Evolutionary conservation across 1,140 invertebrate species (phyloP).

Genomic region (Hycleus cichorii): DNA sequence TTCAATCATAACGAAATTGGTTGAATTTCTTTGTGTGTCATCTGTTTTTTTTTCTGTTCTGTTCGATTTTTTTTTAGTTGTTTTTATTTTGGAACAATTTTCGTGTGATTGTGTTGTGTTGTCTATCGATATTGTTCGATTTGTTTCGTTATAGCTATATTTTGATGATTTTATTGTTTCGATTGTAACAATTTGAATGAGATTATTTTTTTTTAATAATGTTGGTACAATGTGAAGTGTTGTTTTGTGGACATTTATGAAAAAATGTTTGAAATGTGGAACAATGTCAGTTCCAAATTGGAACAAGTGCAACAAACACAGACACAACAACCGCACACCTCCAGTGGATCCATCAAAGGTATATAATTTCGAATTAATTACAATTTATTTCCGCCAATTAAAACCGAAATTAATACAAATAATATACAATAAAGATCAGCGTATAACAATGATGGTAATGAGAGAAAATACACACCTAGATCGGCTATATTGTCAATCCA

Average conservation of each 20-base stretch:
- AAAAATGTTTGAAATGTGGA: slow-evolving; percentile 84
- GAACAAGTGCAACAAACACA: slow-evolving; percentile 61
- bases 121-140: neutral
- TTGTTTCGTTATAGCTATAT: neutral
- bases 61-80: neutral
- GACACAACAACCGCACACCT: slow-evolving; percentile 64
- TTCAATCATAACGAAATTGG: slow-evolving; percentile 26
- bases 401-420: no score
- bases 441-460: no score
- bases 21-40: neutral
- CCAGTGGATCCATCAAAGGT: slow-evolving; percentile 81
- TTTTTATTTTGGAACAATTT: neutral
- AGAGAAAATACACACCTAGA: no score
- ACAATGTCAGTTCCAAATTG: slow-evolving; percentile 71
- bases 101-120: neutral
- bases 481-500: no score
- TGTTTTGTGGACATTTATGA: slow-evolving; percentile 41
- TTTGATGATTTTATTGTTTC: neutral
- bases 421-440: no score
- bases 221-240: neutral
- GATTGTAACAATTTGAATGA: neutral
- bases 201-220: neutral
- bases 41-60: slow-evolving; percentile 7
- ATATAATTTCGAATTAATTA: slow-evolving; percentile 39
- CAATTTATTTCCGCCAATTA: no score